A percentile compares a stretch with the other conserved stretches of the same genome.
phyloP scores from a whole-genome alignment of 2,113 vertebrate genomes.

The Dendropsophus ebraccatus region DNA sequence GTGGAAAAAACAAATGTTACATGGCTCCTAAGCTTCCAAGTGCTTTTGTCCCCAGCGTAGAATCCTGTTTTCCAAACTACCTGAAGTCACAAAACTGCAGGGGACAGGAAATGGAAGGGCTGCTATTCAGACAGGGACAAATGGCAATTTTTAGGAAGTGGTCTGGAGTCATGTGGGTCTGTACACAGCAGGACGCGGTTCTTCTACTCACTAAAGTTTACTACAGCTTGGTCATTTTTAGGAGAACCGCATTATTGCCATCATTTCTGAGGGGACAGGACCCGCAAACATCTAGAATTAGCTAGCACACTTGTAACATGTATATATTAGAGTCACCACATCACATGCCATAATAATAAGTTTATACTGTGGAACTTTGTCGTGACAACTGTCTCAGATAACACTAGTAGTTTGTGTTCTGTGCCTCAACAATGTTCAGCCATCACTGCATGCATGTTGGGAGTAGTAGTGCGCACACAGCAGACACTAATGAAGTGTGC shows the following conservation, averaged over 20 bases:
- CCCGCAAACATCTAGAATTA: conserved; percentile 11
- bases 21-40: not conserved
- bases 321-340: no score
- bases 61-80: not conserved
- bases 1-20: not conserved
- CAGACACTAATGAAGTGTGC: not conserved
- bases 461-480: not conserved
- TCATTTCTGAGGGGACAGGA: no score
- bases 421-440: no score
- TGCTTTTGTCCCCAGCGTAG: not conserved
- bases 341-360: no score
- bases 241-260: not conserved
- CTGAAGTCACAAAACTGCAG: not conserved
- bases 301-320: not conserved
- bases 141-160: not conserved
- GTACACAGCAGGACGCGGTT: no score
- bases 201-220: not conserved
- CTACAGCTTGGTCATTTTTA: not conserved
- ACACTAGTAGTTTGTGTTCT: no score
- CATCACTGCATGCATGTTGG: not conserved
- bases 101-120: no score
- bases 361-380: no score
- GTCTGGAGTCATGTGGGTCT: not conserved
- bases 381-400: no score
- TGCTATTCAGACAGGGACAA: no score